Percentiles rank a stretch among this genome's conserved stretches.
Conservation (phyloP, 2,888 invertebrate species). For the Salpingus planirostris region DNA sequence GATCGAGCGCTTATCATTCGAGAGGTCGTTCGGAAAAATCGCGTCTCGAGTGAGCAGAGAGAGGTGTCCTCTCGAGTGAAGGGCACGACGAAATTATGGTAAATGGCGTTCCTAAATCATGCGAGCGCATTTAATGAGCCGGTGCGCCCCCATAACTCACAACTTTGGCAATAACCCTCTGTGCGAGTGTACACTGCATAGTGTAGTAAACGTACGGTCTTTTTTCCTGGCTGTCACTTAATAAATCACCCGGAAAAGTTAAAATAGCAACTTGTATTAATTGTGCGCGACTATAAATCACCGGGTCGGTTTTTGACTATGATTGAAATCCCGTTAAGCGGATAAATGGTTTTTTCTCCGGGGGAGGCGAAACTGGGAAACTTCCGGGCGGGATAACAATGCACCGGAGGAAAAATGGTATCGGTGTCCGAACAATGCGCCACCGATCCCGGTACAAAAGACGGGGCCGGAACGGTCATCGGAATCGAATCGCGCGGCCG, state of each 20-base stretch:
- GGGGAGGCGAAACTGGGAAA: constrained; percentile 12
- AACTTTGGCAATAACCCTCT: constrained; percentile 14
- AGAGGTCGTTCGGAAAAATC: no score
- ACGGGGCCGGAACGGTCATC: constrained; percentile 26
- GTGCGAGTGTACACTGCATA: constrained; percentile 7
- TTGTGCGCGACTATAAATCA: constrained; percentile 22
- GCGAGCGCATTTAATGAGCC: constrained; percentile 7
- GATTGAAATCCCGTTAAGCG: constrained; percentile 35
- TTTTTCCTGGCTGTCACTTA: constrained; percentile 8
- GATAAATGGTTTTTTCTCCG: constrained; percentile 29
- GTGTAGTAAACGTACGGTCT: background rate
- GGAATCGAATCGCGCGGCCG: constrained; percentile 26
- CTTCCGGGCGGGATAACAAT: constrained; percentile 22
- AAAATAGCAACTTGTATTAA: constrained; percentile 16
- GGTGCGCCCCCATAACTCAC: constrained; percentile 11
- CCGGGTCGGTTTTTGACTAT: constrained; percentile 25
- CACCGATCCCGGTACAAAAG: constrained; percentile 24
- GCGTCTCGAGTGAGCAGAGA: no score
- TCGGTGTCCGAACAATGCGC: constrained; percentile 25
- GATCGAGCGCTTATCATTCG: no score
- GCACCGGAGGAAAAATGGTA: constrained; percentile 24
- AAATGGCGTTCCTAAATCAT: no score
- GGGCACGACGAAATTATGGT: no score
- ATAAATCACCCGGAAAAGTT: constrained; percentile 14
- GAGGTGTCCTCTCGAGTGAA: no score